Percentiles rank a stretch among this genome's conserved stretches.
These are phyloP conservation scores for Nicator chloris DNA, from an alignment of 2,113 vertebrate species.

Conservation along the genomic window DNA sequence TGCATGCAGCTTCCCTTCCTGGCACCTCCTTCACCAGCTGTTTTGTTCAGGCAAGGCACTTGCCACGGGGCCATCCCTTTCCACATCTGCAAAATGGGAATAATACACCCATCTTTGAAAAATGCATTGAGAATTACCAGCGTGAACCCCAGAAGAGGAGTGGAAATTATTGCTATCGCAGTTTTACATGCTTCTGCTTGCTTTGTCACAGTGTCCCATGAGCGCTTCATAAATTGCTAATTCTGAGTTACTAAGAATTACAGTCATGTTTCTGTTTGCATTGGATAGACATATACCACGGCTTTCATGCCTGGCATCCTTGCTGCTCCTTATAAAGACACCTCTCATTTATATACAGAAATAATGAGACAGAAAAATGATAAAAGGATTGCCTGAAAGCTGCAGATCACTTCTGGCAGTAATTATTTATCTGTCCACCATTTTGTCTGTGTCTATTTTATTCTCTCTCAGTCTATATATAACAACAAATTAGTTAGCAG, in stretches of 20 bases:
- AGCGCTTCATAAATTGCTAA: neutral
- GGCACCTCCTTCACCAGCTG: fast-evolving
- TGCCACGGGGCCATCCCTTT: neutral
- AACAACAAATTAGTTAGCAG: conserved; percentile 17
- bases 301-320: neutral
- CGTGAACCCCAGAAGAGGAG: neutral
- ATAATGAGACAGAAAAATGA: conserved; percentile 1
- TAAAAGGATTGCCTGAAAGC: neutral
- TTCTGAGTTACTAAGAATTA: neutral
- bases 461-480: neutral
- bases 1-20: neutral
- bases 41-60: neutral
- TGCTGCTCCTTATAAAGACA: neutral
- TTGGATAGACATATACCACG: neutral
- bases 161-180: neutral
- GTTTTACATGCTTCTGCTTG: neutral
- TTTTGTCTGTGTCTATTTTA: conserved; percentile 10
- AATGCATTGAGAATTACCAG: neutral
- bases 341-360: conserved; percentile 45
- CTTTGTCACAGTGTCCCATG: neutral
- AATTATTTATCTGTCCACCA: conserved; percentile 15
- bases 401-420: neutral
- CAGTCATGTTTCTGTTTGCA: neutral
- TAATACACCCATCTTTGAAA: neutral
- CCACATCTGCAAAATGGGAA: neutral